A percentile compares a stretch with the other conserved stretches of the same genome.
Evolutionary conservation across 2,113 vertebrate genomes (phyloP).

Genomic region (Semnopithecus entellus): DNA sequence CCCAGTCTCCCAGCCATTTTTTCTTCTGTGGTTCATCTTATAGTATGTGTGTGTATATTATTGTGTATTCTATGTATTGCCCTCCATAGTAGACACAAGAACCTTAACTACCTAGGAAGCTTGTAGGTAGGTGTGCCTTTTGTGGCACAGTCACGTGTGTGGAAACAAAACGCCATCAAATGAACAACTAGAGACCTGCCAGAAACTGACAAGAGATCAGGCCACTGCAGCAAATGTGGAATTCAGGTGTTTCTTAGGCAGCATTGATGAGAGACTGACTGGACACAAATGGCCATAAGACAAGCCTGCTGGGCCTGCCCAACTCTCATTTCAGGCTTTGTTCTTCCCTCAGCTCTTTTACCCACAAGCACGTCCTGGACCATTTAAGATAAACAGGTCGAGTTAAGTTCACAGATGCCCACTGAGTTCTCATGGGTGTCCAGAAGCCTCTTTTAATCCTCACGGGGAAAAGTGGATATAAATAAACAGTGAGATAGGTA

Average conservation of each 20-base stretch:
- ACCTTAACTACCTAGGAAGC: neutral
- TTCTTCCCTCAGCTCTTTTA: conserved; percentile 12
- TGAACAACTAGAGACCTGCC: neutral
- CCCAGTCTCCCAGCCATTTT: neutral
- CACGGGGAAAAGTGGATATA: neutral
- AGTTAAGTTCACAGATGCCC: conserved; percentile 14
- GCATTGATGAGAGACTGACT: neutral
- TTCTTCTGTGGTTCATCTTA: neutral
- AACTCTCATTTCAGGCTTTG: neutral
- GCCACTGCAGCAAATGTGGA: neutral
- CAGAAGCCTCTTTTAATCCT: conserved; percentile 24
- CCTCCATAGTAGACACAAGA: neutral
- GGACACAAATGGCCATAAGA: neutral
- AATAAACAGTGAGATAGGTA: conserved; percentile 7
- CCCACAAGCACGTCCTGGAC: conserved; percentile 24
- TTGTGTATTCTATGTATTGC: neutral
- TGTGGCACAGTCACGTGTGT: neutral
- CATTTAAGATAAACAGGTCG: neutral
- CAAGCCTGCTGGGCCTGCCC: neutral
- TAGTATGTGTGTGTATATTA: neutral
- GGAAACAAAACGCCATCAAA: conserved; percentile 2
- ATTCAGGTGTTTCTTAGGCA: neutral
- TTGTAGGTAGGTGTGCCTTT: neutral
- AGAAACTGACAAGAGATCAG: neutral
- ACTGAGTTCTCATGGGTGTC: neutral